These are phyloP conservation scores for Ricordea florida DNA, from an alignment of 92 coral and sea anemone species.

Conservation along the genomic window DNA sequence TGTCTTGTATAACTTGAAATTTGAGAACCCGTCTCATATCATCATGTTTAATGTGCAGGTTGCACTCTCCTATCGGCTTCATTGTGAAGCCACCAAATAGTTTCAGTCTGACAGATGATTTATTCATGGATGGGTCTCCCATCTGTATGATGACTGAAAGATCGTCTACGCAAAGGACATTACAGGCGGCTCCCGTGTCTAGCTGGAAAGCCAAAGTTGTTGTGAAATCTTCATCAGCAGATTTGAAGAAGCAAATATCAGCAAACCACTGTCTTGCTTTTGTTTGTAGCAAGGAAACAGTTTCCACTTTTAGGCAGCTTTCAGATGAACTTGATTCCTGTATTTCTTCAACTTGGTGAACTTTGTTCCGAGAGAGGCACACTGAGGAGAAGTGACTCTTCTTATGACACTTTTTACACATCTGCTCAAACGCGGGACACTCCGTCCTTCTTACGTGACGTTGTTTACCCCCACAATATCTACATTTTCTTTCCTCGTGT, in stretches of 20 bases:
- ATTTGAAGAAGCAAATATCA: conserved; percentile 9
- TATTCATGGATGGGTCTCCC: conserved; percentile 29
- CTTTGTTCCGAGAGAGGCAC: background rate
- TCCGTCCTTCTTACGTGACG: conserved; percentile 9
- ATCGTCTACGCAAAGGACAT: conserved; percentile 16
- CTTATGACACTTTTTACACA: conserved; percentile 30
- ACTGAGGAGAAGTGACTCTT: conserved; percentile 28
- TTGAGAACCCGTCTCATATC: background rate
- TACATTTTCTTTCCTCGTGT: conserved; percentile 3
- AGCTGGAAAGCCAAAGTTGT: conserved; percentile 18
- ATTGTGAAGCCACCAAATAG: conserved; percentile 32
- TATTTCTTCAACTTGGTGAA: background rate
- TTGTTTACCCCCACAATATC: conserved; percentile 15
- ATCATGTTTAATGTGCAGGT: background rate
- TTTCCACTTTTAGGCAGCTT: conserved; percentile 2
- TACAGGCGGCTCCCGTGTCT: conserved; percentile 17
- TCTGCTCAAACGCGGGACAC: conserved; percentile 29
- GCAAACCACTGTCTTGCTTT: conserved; percentile 15
- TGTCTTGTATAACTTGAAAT: conserved; percentile 13
- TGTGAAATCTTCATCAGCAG: background rate
- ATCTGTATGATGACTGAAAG: conserved; percentile 13
- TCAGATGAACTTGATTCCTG: background rate
- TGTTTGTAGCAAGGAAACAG: background rate
- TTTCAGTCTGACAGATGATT: conserved; percentile 22
- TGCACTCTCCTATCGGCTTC: conserved; percentile 27